Base-by-base conservation (phyloP, 2,888 invertebrate species). In the Auanema sp. region DNA sequence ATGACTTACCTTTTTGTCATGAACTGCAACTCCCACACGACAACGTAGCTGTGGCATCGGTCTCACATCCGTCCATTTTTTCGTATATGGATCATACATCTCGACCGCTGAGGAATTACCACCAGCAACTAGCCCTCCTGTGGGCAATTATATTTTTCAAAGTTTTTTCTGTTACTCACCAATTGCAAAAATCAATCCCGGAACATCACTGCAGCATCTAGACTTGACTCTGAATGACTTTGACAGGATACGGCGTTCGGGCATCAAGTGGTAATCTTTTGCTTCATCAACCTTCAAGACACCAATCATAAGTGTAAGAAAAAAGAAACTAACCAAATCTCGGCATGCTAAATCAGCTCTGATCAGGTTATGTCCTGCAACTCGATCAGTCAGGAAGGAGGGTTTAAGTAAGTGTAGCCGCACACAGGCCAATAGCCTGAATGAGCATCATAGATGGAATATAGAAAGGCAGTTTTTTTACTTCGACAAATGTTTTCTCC, bases 1-100 rank as follows among this genome's bases (percentile, higher is more conserved):
- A 12, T 4, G 10, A 18, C 47, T 21, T 51, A 68, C 68, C 55
- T 73, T 72, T 52, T 91, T 90, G 78, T 90, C 88, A 79, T 92
- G 87, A 0, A 92, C 92, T 21, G 92, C 91, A 0, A 92, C 92
- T 0, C 92, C 92, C 2, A 92, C 90, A 54, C 81, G 56, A 10
- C 91, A 91, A 61, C 92, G 87, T 66, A 91, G 87, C 87, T 91
- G 92, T 10, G 90, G 90, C 92, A 92, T 92, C 8, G 91, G 89
- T 79, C 91, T 65, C 14, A 70, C 90, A 84, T 90, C 88, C 79
- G 88, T 87, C 92, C 92, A 92, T 66, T 88, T 86, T 51, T 89
- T 87, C 52, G 85, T 78, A 56, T 87, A 85, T 0, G 92, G 91
- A 85, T 92, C 91, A 83, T 89, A 92, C 74, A 90, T 90, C 85